Evolutionary conservation across 2,113 vertebrate genomes (phyloP).

Genomic region (Oncorhynchus nerka): DNA sequence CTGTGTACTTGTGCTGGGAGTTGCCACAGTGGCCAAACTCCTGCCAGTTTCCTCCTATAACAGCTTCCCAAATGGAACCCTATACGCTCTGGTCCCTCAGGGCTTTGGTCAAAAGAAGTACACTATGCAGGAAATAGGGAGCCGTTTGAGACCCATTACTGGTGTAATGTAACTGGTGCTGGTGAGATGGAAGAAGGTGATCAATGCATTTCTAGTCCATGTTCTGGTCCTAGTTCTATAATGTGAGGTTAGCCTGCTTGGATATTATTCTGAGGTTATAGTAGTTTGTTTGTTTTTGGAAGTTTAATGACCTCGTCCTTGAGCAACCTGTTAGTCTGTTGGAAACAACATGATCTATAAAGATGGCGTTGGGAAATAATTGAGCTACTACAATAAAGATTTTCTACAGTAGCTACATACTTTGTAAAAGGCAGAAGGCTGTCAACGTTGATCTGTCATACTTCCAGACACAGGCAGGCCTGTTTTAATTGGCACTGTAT

Average conservation of each 20-base stretch:
- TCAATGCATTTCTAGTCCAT: not conserved
- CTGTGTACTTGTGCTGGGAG: conserved; percentile 19
- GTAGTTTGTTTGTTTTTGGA: too few species aligned
- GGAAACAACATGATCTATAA: conserved; percentile 23
- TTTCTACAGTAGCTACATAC: not conserved
- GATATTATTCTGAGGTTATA: not conserved
- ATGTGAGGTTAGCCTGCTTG: conserved; percentile 19
- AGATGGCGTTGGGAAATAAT: not conserved
- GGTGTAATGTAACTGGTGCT: conserved; percentile 30
- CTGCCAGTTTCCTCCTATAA: conserved; percentile 33
- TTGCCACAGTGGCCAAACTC: conserved; percentile 34
- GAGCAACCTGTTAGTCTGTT: conserved; percentile 12
- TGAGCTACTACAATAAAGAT: not conserved
- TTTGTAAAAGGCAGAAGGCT: not conserved
- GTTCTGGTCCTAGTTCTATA: conserved; percentile 3
- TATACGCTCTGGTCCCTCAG: too few species aligned
- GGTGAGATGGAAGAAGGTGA: not conserved
- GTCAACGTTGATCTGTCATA: not conserved
- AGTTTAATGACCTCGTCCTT: conserved; percentile 3
- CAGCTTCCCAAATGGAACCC: not conserved
- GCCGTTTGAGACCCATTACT: not conserved
- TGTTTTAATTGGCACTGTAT: not conserved
- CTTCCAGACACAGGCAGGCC: not conserved
- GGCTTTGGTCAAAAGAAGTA: too few species aligned
- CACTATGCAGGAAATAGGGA: too few species aligned